Base-by-base conservation (phyloP, 1,140 invertebrate genomes). In the Drosophila nikananu region DNA sequence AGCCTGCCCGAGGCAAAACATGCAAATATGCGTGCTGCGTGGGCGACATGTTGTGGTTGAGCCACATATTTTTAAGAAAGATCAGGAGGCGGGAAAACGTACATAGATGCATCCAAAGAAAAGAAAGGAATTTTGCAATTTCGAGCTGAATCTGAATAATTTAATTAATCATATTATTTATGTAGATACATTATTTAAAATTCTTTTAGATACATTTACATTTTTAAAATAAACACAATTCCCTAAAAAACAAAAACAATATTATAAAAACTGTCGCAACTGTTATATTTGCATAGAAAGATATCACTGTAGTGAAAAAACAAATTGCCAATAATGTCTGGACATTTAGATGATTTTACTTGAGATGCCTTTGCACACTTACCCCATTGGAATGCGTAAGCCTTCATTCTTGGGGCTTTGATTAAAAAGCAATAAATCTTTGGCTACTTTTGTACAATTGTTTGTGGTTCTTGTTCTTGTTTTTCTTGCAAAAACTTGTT, bases 401-500 rank as follows among this genome's bases (percentile, higher is more conserved):
- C 21, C 27, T 51, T 63, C 77, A 89, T 90, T 89, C 75, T 64
- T 74, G 61, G 46, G 55, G 52, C 77, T 87, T 90, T 90, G 81
- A 89, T 89, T 90, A 90, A 89, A 79, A 84, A 73, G 68, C 77
- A 70, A 89, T 89, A 90, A 89, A 90, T 90, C 77, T 71, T 59
- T 32, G 32, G 54, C 30, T 39, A 60, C 46, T 73, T 73, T 61
- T 48, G 19, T 55, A 49, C 44, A 64, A 21, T 52, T 67, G 23
- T 39, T 46, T 41, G 48, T 55, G 41, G n/a, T 19, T 54, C 21
- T 62, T 83, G 32, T 65, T 81, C 62, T 77, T 62, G 66, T 41
- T 72, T 39, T 30, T 59, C 23, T 27, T 57, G 32, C 79, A 64
- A 86, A 52, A 86, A 86, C 83, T 87, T 83, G 83, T 87, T 87